Evolutionary conservation across 2,797 vertebrate genomes (phyloP), one percentile per base, ranked within the genome.

Genomic region (Ctenopoma multispine): DNA sequence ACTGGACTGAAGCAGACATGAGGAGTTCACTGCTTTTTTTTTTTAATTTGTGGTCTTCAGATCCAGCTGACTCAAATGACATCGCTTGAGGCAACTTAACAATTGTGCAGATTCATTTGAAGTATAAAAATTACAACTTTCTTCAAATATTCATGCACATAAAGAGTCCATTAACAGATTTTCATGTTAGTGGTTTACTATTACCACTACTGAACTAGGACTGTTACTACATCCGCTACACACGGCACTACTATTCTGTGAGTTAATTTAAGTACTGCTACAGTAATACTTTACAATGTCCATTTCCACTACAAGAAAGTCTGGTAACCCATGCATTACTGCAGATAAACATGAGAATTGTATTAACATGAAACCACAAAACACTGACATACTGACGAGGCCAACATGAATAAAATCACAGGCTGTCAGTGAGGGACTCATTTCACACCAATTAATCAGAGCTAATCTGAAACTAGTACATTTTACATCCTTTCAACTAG

Each of bases 401-500:
- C 23, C 48, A 48, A 2, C 41, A 9, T 23, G n/a, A 48, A 44
- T 15, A n/a, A 54, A 63, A 23, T 24, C 9, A n/a, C 14, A 48
- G 15, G 44, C 34, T 7, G 13, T 20, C 29, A 64, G 13, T 1
- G 24, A 53, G 43, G 10, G 41, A 63, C 20, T 60, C 2, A 20
- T 24, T 48, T 54, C 34, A 63, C 47, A 68, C 23, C 34, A 62
- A 5, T n/a, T 48, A 23, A 23, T 48, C 46, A 11, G 10, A 13
- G 38, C 29, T 65, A 49, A 56, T 57, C 18, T 41, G 48, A 63
- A 59, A 47, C 24, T n/a, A 11, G 56, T 41, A 21, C 1, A 20
- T 58, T 50, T n/a, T 46, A 46, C 20, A 11, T 48, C 17, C 5
- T 1, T 46, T 54, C 18, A 74, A 17, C 51, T 43, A 17, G 21